Evolutionary conservation across 2,888 invertebrate species (phyloP).

Genomic region (Lumbricus terrestris): DNA sequence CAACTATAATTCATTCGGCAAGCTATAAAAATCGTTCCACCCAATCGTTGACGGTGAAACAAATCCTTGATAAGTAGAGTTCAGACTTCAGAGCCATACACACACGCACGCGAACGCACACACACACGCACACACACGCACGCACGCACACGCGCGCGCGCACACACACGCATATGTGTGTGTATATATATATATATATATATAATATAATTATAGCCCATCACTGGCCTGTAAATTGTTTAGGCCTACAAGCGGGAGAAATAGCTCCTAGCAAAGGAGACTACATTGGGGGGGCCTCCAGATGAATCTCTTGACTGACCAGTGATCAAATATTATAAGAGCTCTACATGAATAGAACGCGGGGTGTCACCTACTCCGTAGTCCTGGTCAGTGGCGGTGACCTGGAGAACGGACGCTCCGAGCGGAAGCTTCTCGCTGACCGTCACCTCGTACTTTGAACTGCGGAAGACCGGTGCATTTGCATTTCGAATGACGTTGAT

Average conservation of each 20-base stretch:
- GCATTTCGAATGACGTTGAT: conserved; percentile 49
- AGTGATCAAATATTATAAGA: too few species aligned
- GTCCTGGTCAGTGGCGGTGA: conserved; percentile 46
- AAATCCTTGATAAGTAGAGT: not conserved
- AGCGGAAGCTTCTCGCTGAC: conserved; percentile 72
- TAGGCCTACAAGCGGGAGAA: too few species aligned
- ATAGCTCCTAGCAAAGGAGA: too few species aligned
- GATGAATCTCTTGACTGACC: not conserved
- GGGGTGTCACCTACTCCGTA: conserved; percentile 18
- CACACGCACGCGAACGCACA: too few species aligned
- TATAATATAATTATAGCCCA: too few species aligned
- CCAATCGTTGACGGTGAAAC: not conserved
- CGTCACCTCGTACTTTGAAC: conserved; percentile 79
- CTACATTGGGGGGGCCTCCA: not conserved
- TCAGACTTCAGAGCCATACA: not conserved
- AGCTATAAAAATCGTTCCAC: not conserved
- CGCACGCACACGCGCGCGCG: too few species aligned
- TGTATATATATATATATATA: too few species aligned
- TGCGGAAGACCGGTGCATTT: conserved; percentile 75
- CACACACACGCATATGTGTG: too few species aligned
- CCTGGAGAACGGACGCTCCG: conserved; percentile 42
- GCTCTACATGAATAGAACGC: not conserved
- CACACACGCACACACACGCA: too few species aligned
- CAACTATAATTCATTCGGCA: not conserved
- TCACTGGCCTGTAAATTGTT: too few species aligned